Conservation (phyloP, 2,113 vertebrate genomes). For the Trematomus loennbergii region DNA sequence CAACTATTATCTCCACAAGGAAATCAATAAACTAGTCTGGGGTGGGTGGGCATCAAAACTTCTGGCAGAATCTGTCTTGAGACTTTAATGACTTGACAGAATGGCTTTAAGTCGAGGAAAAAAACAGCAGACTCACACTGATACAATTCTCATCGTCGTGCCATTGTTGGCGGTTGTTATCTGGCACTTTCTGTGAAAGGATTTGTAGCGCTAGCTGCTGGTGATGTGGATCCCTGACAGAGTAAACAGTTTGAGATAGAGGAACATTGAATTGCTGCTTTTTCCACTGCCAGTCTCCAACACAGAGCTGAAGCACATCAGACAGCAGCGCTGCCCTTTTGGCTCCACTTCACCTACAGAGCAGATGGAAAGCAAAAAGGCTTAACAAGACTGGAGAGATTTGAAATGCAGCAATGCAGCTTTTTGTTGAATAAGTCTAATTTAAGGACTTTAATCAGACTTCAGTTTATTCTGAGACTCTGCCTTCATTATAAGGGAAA, state of each 20-base stretch:
- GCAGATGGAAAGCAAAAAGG: conserved; percentile 16
- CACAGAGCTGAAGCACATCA: conserved; percentile 30
- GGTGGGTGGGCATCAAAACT: conserved; percentile 20
- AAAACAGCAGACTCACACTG: conserved; percentile 20
- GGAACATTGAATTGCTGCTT: conserved; percentile 21
- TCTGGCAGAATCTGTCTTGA: conserved; percentile 16
- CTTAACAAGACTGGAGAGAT: background rate
- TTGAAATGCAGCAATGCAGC: conserved; percentile 1
- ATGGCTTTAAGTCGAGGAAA: conserved; percentile 12
- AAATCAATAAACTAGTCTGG: conserved; percentile 54
- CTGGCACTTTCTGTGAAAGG: conserved; percentile 27
- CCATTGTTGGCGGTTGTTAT: conserved; percentile 46
- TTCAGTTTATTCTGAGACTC: background rate
- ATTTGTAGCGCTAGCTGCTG: conserved; percentile 39
- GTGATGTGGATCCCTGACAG: conserved; percentile 55
- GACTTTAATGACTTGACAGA: conserved; percentile 24
- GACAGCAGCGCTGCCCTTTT: conserved; percentile 28
- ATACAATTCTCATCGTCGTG: conserved; percentile 45
- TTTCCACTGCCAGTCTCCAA: conserved; percentile 18
- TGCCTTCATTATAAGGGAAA: background rate
- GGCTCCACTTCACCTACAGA: conserved; percentile 41
- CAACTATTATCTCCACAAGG: conserved; percentile 9
- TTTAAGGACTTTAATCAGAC: background rate
- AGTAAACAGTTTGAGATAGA: conserved; percentile 57
- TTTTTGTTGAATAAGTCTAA: background rate